Conservation (phyloP, 2,797 vertebrate genomes). For the Brachyalestes nurse region DNA sequence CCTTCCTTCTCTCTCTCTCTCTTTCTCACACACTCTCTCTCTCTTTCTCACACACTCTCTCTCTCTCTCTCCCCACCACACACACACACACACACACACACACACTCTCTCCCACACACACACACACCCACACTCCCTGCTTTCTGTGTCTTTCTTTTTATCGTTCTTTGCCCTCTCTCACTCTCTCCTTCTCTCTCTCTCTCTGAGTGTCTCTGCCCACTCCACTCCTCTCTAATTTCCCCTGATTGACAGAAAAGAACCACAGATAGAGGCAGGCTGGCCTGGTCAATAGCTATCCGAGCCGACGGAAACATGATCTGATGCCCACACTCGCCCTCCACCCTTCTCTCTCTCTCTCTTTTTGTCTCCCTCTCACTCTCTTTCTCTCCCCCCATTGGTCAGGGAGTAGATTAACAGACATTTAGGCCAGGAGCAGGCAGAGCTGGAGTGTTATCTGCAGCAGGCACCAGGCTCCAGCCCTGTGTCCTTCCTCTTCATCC, state of each 20-base stretch:
- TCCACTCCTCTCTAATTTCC: constrained; percentile 75
- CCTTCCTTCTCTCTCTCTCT: neutral
- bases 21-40: neutral
- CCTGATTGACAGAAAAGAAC: constrained; percentile 76
- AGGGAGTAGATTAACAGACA: constrained; percentile 57
- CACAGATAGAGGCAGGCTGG: constrained; percentile 69
- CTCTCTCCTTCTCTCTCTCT: constrained; percentile 18
- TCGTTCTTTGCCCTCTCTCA: constrained; percentile 20
- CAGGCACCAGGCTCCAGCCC: constrained; percentile 50
- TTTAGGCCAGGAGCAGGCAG: constrained; percentile 42
- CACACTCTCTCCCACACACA: too few species aligned
- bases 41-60: too few species aligned
- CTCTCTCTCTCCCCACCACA: too few species aligned
- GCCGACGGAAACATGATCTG: constrained; percentile 72
- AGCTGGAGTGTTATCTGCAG: constrained; percentile 53
- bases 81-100: too few species aligned
- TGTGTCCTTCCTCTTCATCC: constrained; percentile 47
- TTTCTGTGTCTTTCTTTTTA: neutral
- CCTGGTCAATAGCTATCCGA: constrained; percentile 74
- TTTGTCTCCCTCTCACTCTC: constrained; percentile 27
- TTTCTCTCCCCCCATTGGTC: constrained; percentile 9
- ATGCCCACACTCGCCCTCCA: constrained; percentile 49
- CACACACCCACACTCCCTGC: too few species aligned
- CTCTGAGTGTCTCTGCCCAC: constrained; percentile 57
- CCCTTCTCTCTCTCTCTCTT: constrained; percentile 38